Conservation (phyloP, 1,140 invertebrate species). For the Drosophila tropicalis region DNA sequence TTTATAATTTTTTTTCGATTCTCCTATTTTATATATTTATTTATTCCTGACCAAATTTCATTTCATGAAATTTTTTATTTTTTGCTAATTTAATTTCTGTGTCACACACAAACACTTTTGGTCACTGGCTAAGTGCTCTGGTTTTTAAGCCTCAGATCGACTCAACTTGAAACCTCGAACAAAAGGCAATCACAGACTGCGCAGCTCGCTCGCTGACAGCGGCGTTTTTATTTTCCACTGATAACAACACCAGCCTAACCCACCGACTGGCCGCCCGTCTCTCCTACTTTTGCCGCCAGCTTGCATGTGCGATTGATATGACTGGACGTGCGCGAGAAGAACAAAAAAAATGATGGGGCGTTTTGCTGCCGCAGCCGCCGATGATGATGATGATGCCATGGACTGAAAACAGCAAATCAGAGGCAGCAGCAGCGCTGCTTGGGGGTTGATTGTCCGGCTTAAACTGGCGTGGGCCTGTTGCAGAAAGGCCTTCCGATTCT, state of each 20-base stretch:
- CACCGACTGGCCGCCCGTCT: slow-evolving; percentile 5
- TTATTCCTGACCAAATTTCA: background rate
- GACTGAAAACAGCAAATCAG: background rate
- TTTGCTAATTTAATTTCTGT: slow-evolving; percentile 32
- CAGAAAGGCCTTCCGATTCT: slow-evolving; percentile 41
- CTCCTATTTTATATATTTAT: background rate
- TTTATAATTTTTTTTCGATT: too few species aligned
- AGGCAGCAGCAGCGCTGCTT: slow-evolving; percentile 2
- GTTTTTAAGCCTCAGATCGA: slow-evolving; percentile 44
- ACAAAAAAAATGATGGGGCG: slow-evolving; percentile 7
- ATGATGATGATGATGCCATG: slow-evolving; percentile 40
- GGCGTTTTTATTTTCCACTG: slow-evolving; percentile 12
- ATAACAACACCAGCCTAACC: slow-evolving; percentile 21
- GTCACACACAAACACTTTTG: slow-evolving; percentile 58
- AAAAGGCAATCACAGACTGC: slow-evolving; percentile 69
- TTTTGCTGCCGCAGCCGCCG: background rate
- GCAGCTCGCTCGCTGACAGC: slow-evolving; percentile 35
- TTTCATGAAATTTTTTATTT: background rate
- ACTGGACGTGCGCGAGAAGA: background rate
- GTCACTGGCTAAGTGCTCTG: slow-evolving; percentile 58
- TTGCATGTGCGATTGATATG: slow-evolving; percentile 43
- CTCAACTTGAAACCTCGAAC: slow-evolving; percentile 78
- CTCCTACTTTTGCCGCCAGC: slow-evolving; percentile 7
- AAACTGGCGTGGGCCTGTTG: slow-evolving; percentile 66
- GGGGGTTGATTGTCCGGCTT: slow-evolving; percentile 46